Base-by-base conservation (phyloP, 2,113 vertebrate genomes). In the Leucosticte australis region DNA sequence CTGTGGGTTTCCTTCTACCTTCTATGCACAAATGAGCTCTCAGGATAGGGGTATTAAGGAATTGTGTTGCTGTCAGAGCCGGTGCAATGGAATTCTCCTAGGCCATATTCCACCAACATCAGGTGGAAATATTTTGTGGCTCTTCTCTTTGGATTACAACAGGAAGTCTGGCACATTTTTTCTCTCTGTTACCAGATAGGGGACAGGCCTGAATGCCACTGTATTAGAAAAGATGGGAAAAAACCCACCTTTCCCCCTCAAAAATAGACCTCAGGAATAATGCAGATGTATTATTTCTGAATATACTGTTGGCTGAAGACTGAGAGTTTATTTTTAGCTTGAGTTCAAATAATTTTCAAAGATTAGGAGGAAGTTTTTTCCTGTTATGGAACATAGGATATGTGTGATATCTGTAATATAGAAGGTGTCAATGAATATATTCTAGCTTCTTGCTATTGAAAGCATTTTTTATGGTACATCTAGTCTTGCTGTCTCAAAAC, bases 281-380 rank as follows among this genome's bases (percentile, higher is more conserved):
- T 17, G 63, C 13, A 37, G 11, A 27, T 46, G 5, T 41, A 4
- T 78, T 79, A n/a, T 73, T 91, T 89, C 60, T 79, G 78, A 82
- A 41, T 76, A 21, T 3, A 26, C 24, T 69, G 1, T 50, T 68
- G 35, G 11, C 24, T 79, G 59, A 76, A 69, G n/a, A 47, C 21
- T 83, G 21, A 17, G 39, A 37, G 27, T 62, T 83, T 87, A 73
- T 89, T 92, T 79, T 83, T 89, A 79, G 27, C 47, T 79, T 62
- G 37, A 65, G 14, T 87, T 55, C 60, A 71, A 86, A 30, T 75
- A 52, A 52, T 78, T 95, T 92, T 64, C 31, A 68, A 44, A 84
- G 24, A 42, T 76, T 22, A 78, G 35, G 26, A 74, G 44, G 15
- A 83, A 63, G 41, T 65, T 77, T 30, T 37, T 83, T 79, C 19